phyloP scores from a whole-genome alignment of 2,113 vertebrate genomes.

The Hippoglossus stenolepis region DNA sequence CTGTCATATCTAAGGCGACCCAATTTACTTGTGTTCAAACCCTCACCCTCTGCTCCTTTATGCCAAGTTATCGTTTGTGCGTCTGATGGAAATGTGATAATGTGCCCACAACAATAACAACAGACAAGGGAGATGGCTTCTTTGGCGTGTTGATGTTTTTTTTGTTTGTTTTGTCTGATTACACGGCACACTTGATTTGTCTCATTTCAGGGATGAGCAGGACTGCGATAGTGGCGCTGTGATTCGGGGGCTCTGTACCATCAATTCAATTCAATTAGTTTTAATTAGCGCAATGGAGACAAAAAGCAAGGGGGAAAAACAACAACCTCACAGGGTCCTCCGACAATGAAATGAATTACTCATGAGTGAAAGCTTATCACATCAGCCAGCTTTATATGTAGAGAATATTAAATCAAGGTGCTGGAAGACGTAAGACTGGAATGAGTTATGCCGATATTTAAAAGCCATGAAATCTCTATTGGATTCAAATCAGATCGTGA shows the following conservation, averaged over 20 bases:
- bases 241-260: constrained; percentile 56
- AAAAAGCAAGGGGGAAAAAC: constrained; percentile 53
- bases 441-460: constrained; percentile 62
- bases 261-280: constrained; percentile 80
- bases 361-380: constrained; percentile 79
- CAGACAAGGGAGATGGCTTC: constrained; percentile 61
- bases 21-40: constrained; percentile 33
- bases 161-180: constrained; percentile 64
- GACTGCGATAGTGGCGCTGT: constrained; percentile 57
- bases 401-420: constrained; percentile 71
- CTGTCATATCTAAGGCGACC: constrained; percentile 1
- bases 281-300: constrained; percentile 74
- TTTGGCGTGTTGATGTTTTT: constrained; percentile 39
- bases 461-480: constrained; percentile 60
- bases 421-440: constrained; percentile 54
- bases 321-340: constrained; percentile 64
- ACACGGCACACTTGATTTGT: constrained; percentile 76
- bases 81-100: constrained; percentile 54
- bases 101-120: constrained; percentile 53
- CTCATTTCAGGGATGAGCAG: constrained; percentile 80
- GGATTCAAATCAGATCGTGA: constrained; percentile 61
- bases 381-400: constrained; percentile 71
- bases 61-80: constrained; percentile 45
- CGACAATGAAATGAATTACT: constrained; percentile 79
- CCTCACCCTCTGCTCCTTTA: constrained; percentile 12